phyloP scores from a whole-genome alignment of 2,797 vertebrate genomes.

The Meda fulgida region DNA sequence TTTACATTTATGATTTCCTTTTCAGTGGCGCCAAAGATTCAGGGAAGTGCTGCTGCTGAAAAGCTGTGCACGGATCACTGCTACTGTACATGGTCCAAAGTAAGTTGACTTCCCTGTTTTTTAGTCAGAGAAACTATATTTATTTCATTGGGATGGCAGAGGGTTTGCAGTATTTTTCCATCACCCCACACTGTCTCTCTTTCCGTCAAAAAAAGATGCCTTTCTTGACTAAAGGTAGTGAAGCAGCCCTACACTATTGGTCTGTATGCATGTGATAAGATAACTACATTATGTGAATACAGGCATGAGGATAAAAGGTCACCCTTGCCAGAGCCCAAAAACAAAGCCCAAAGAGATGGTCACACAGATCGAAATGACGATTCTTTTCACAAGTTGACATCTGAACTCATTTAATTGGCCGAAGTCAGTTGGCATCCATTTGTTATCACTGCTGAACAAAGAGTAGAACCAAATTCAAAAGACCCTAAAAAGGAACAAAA shows the following conservation, averaged over 20 bases:
- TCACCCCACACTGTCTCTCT: no score
- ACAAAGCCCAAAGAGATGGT: slow-evolving; percentile 67
- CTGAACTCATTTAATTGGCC: slow-evolving; percentile 56
- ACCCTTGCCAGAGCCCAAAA: slow-evolving; percentile 61
- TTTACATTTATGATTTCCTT: not conserved
- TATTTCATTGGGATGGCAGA: no score
- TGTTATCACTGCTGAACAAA: slow-evolving; percentile 13
- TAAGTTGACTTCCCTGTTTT: no score
- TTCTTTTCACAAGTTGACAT: slow-evolving; percentile 69
- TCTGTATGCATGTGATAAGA: no score
- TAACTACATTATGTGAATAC: slow-evolving; percentile 57
- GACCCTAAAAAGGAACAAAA: not conserved
- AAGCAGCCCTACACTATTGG: no score
- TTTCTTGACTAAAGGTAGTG: no score
- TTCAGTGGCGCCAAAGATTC: not conserved
- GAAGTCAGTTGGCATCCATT: slow-evolving; percentile 24
- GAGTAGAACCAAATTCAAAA: slow-evolving; percentile 36
- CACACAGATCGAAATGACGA: slow-evolving; percentile 66
- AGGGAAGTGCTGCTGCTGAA: no score
- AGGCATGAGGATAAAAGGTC: slow-evolving; percentile 72
- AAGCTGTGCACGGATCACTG: not conserved
- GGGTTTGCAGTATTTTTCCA: no score
- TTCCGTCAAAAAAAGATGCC: no score
- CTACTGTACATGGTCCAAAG: no score
- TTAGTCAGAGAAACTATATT: no score